A percentile compares a stretch with the other conserved stretches of the same genome.
phyloP scores from a whole-genome alignment of 2,888 invertebrate species.

The Tinea pellionella region DNA sequence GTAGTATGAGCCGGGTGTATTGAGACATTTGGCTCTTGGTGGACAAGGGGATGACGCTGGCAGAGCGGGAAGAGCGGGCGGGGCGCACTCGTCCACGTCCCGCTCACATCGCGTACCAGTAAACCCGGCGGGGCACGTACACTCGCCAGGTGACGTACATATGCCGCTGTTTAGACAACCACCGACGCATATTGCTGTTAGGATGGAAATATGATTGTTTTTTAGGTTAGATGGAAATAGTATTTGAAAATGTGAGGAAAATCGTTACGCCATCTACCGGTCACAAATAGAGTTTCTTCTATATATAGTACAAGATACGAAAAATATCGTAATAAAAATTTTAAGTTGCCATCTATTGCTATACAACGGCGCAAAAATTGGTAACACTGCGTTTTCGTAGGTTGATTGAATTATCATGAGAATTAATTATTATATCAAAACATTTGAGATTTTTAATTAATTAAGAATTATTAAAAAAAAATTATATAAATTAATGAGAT shows the following conservation, averaged over 20 bases:
- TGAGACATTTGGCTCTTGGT: conserved; percentile 82
- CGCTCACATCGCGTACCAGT: conserved; percentile 85
- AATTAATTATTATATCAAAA: too few relatives aligned
- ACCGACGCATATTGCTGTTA: conserved; percentile 80
- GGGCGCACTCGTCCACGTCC: conserved; percentile 87
- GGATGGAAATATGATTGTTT: conserved; percentile 22
- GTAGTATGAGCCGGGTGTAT: conserved; percentile 91
- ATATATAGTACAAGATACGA: not conserved
- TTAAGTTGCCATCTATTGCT: too few relatives aligned
- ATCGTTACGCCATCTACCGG: not conserved
- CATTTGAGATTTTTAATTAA: too few relatives aligned
- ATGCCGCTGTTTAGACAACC: conserved; percentile 87
- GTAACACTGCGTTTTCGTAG: too few relatives aligned
- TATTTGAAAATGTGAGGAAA: not conserved
- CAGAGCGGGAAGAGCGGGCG: conserved; percentile 65
- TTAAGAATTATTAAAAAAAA: too few relatives aligned
- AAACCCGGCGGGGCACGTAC: conserved; percentile 85
- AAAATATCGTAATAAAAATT: too few relatives aligned
- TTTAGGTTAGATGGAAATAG: not conserved
- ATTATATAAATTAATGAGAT: too few relatives aligned
- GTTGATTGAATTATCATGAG: too few relatives aligned
- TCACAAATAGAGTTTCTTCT: too few relatives aligned
- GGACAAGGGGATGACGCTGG: conserved; percentile 78
- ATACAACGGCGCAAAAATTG: too few relatives aligned
- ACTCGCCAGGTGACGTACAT: conserved; percentile 81